A percentile compares a stretch with the other conserved stretches of the same genome.
Conservation (phyloP, 2,888 invertebrate genomes). For the Metopia argyrocephala region DNA sequence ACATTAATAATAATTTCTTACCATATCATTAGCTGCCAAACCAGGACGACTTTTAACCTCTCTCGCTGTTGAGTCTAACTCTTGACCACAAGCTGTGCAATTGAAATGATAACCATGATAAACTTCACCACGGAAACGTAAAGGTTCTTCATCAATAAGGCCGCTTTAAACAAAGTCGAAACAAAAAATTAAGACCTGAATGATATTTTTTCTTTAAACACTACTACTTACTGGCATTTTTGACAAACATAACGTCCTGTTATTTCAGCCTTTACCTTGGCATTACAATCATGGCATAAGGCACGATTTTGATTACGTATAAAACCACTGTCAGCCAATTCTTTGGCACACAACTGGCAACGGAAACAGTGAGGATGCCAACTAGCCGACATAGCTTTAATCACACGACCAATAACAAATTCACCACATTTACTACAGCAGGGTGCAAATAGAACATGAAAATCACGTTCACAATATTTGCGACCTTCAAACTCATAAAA, state of each 20-base stretch:
- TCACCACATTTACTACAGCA: conserved; percentile 93
- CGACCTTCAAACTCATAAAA: conserved; percentile 99
- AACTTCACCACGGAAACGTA: conserved; percentile 95
- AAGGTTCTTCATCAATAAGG: conserved; percentile 92
- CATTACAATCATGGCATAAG: conserved; percentile 97
- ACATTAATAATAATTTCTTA: conserved; percentile 71
- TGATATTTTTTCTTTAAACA: background rate
- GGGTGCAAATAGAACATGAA: conserved; percentile 97
- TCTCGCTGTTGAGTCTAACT: conserved; percentile 96
- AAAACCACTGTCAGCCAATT: conserved; percentile 97
- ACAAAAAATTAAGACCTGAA: background rate
- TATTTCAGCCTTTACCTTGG: conserved; percentile 95
- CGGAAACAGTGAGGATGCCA: conserved; percentile 99
- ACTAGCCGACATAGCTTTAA: conserved; percentile 99
- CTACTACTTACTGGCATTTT: conserved; percentile 95
- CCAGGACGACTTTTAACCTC: conserved; percentile 96
- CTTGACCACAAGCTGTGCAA: conserved; percentile 94
- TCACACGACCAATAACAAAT: conserved; percentile 98
- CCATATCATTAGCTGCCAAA: conserved; percentile 93
- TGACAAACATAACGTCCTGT: conserved; percentile 98
- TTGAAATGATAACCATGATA: conserved; percentile 99
- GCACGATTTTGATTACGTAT: conserved; percentile 91
- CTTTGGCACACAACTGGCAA: conserved; percentile 94
- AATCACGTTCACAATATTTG: conserved; percentile 99
- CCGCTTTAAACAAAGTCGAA: conserved; percentile 81